Conservation (phyloP, 2,797 vertebrate genomes). For the Okamejei kenojei region DNA sequence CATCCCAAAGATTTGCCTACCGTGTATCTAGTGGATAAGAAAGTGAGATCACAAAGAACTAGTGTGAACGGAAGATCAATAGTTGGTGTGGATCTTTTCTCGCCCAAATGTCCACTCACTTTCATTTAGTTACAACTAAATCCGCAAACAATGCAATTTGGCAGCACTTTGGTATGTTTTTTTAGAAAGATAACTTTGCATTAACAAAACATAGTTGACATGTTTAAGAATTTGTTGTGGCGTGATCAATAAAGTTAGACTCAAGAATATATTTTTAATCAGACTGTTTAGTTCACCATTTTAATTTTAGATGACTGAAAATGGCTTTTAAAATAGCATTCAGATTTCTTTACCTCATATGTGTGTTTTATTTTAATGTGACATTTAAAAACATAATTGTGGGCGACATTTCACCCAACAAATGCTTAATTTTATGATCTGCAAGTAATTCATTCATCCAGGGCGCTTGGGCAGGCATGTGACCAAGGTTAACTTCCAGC, state of each 20-base stretch:
- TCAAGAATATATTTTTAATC: background rate
- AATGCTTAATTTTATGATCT: too few species aligned
- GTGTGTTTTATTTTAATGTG: background rate
- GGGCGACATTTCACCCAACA: too few species aligned
- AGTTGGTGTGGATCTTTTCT: background rate
- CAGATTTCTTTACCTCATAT: background rate
- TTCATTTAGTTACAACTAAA: background rate
- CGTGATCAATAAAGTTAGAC: background rate
- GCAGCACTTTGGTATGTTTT: background rate
- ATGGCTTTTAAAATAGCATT: background rate
- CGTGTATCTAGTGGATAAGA: too few species aligned
- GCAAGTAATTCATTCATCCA: too few species aligned
- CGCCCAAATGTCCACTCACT: background rate
- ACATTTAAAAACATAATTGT: too few species aligned
- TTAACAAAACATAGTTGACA: background rate
- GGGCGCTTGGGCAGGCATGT: too few species aligned
- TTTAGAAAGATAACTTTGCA: background rate
- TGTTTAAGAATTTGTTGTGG: background rate
- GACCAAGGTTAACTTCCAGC: too few species aligned
- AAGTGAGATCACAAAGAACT: too few species aligned
- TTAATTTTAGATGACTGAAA: background rate
- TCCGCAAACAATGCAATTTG: background rate
- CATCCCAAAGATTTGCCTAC: too few species aligned
- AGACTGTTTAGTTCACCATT: background rate
- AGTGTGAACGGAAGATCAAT: too few species aligned